Conservation (phyloP, 2,113 vertebrate genomes). For the Rhagologus leucostigma region DNA sequence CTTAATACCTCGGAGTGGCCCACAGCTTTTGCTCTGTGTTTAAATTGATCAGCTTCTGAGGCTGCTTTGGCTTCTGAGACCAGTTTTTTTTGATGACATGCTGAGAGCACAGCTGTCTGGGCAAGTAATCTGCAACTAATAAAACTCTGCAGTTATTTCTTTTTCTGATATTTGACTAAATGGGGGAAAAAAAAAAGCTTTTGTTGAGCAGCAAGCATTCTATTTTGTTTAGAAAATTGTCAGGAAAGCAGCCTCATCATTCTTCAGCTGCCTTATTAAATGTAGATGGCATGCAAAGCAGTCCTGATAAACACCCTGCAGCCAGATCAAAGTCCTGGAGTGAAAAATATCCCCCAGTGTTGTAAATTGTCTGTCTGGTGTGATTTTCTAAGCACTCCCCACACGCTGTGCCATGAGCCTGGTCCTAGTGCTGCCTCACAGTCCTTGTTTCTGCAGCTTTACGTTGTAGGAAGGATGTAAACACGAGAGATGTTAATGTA, state of each 20-base stretch:
- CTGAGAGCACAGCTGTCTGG: conserved; percentile 1
- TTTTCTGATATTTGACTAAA: background rate
- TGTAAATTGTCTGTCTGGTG: background rate
- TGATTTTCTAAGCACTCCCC: background rate
- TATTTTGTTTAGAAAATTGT: background rate
- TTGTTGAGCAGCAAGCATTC: background rate
- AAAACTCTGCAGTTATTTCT: background rate
- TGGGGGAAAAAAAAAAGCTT: background rate
- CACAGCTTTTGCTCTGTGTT: background rate
- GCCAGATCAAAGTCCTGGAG: background rate
- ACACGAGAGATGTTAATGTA: background rate
- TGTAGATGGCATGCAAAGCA: background rate
- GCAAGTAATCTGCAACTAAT: background rate
- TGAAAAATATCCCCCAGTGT: background rate
- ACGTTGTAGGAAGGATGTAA: background rate
- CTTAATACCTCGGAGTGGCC: background rate
- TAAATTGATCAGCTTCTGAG: background rate
- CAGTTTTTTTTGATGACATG: background rate
- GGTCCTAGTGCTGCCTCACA: background rate
- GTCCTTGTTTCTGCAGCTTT: background rate
- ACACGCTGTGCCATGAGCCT: background rate
- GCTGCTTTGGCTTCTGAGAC: background rate
- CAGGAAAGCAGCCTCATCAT: background rate
- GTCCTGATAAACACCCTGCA: background rate
- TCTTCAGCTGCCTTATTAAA: background rate